Evolutionary conservation across 1,140 invertebrate genomes (phyloP).

Genomic region (Drosophila willistoni): DNA sequence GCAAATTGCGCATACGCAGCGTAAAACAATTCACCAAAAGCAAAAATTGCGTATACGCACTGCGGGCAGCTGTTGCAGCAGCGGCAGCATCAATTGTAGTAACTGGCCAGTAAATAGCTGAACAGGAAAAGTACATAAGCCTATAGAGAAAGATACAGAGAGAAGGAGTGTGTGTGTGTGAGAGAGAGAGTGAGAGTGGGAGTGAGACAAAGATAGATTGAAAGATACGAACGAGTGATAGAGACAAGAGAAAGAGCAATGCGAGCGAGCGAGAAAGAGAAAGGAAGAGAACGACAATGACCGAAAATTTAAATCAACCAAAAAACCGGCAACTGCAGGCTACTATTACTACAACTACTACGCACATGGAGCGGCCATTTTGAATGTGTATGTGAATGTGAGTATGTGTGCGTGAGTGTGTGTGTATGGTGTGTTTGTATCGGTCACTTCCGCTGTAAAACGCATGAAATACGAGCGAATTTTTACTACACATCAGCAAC

Average conservation of each 20-base stretch:
- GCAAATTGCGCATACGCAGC: conserved; percentile 65
- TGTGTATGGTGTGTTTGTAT: conserved; percentile 18
- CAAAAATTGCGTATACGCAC: conserved; percentile 70
- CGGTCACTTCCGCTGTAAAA: conserved; percentile 72
- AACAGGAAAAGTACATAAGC: conserved; percentile 37
- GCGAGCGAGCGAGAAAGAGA: conserved; percentile 15
- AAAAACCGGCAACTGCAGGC: conserved; percentile 60
- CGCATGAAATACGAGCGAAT: conserved; percentile 76
- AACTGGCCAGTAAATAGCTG: conserved; percentile 43
- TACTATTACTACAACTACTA: conserved; percentile 62
- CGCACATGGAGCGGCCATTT: conserved; percentile 54
- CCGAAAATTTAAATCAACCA: conserved; percentile 79
- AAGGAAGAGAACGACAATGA: conserved; percentile 14
- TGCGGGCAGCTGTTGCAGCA: conserved; percentile 53
- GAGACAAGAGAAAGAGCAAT: neutral
- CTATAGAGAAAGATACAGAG: conserved; percentile 6
- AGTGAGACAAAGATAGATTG: neutral
- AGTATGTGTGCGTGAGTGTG: conserved; percentile 15
- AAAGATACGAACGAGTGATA: neutral
- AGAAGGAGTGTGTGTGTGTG: conserved; percentile 3
- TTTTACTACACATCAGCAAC: conserved; percentile 77
- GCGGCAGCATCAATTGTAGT: conserved; percentile 21
- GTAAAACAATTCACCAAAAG: conserved; percentile 23
- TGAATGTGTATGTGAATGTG: conserved; percentile 19
- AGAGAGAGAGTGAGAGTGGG: neutral